Conservation (phyloP, 2,797 vertebrate species). For the Rousettus madagascariensis region DNA sequence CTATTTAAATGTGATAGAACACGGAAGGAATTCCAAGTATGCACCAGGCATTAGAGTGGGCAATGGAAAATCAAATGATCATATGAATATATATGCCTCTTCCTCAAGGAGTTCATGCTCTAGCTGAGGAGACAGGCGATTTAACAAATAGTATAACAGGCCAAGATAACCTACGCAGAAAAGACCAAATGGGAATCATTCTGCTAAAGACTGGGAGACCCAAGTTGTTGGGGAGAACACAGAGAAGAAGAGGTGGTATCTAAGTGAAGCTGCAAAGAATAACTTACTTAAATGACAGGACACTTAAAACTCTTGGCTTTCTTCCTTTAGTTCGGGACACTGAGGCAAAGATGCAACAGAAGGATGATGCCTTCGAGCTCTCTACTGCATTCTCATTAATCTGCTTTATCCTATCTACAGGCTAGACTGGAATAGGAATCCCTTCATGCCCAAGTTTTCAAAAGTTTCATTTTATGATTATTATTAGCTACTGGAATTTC, state of each 20-base stretch:
- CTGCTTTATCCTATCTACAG: not conserved
- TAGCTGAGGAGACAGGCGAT: not conserved
- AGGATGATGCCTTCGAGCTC: not conserved
- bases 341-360: not conserved
- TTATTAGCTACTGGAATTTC: constrained; percentile 2
- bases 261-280: not conserved
- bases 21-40: constrained; percentile 4
- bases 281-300: not conserved
- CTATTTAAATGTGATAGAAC: constrained; percentile 17
- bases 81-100: not conserved
- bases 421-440: not conserved
- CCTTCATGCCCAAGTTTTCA: constrained; percentile 22
- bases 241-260: not conserved
- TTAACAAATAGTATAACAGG: not conserved
- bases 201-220: not conserved
- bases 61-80: not conserved
- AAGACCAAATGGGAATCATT: not conserved
- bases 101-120: not conserved
- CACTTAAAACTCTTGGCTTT: not conserved
- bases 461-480: constrained; percentile 40
- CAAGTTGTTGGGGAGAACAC: not conserved
- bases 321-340: not conserved
- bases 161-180: not conserved
- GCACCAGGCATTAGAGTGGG: not conserved
- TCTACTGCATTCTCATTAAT: not conserved